These are phyloP conservation scores for Molorchus minor DNA, from an alignment of 2,888 invertebrate genomes.

Conservation along the genomic window DNA sequence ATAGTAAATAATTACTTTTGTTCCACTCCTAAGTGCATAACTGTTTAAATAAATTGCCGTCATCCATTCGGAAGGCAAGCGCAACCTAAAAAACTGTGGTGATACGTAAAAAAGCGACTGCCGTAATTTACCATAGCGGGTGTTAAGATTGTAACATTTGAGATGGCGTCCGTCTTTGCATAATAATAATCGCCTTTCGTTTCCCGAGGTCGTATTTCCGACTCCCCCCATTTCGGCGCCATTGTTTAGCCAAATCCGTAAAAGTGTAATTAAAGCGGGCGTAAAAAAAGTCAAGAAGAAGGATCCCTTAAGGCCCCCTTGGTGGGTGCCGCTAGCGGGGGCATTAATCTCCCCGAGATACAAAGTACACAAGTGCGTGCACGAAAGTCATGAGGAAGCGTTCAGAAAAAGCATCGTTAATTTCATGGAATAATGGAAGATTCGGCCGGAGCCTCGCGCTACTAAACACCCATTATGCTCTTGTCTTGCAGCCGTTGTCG, in stretches of 20 bases:
- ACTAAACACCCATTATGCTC: constrained; percentile 23
- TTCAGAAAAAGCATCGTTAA: constrained; percentile 26
- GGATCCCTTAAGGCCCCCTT: not conserved
- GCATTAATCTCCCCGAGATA: constrained; percentile 9
- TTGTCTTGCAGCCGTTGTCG: constrained; percentile 14
- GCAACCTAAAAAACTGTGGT: too few species aligned
- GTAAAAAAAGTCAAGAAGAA: constrained; percentile 9
- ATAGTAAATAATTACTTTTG: too few species aligned
- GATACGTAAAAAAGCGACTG: too few species aligned
- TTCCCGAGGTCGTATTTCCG: too few species aligned
- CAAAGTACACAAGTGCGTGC: constrained; percentile 23
- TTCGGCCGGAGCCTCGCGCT: constrained; percentile 12
- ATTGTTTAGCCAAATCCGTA: constrained; percentile 5
- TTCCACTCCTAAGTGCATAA: too few species aligned
- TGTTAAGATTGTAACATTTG: too few species aligned
- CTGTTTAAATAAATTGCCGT: too few species aligned
- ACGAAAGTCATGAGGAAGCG: constrained; percentile 14
- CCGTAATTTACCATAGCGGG: too few species aligned
- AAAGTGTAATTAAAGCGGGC: constrained; percentile 11
- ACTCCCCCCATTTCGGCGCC: not conserved
- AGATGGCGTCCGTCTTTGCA: too few species aligned
- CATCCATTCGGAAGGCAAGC: too few species aligned
- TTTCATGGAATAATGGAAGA: constrained; percentile 24
- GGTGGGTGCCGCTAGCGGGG: not conserved
- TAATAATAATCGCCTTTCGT: too few species aligned